These are phyloP conservation scores for Petrocephalus zakoni DNA, from an alignment of 2,113 vertebrate species.

Conservation along the genomic window DNA sequence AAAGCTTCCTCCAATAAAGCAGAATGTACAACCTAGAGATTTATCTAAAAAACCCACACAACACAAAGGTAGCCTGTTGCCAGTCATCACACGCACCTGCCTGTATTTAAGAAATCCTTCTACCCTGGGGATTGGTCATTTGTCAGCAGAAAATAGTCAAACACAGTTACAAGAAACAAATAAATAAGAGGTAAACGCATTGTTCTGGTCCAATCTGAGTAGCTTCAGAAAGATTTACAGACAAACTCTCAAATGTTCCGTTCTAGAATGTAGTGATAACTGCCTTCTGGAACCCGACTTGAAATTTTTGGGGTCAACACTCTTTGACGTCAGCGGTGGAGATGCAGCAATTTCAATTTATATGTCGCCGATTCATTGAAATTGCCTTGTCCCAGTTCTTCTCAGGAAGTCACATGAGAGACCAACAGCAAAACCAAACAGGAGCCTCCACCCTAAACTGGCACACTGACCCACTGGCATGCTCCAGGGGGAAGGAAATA, in stretches of 20 bases:
- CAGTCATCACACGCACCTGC: neutral
- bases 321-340: neutral
- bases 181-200: neutral
- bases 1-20: neutral
- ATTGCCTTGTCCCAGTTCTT: neutral
- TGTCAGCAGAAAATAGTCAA: neutral
- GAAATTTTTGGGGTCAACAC: neutral
- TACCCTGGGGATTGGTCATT: neutral
- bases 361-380: neutral
- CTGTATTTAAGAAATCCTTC: neutral
- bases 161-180: neutral
- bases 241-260: neutral
- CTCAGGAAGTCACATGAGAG: neutral
- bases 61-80: neutral
- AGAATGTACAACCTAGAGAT: neutral
- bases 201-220: neutral
- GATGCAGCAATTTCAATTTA: neutral
- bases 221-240: neutral
- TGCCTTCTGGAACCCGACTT: neutral
- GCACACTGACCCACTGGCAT: constrained; percentile 32
- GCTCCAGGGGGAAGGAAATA: neutral
- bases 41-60: neutral
- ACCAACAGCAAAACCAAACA: neutral
- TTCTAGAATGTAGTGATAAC: neutral
- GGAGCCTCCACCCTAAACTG: constrained; percentile 11